Percentiles rank a stretch among this genome's conserved stretches.
These are phyloP conservation scores for Pedetes capensis DNA, from an alignment of 2,113 vertebrate genomes.

Conservation along the genomic window DNA sequence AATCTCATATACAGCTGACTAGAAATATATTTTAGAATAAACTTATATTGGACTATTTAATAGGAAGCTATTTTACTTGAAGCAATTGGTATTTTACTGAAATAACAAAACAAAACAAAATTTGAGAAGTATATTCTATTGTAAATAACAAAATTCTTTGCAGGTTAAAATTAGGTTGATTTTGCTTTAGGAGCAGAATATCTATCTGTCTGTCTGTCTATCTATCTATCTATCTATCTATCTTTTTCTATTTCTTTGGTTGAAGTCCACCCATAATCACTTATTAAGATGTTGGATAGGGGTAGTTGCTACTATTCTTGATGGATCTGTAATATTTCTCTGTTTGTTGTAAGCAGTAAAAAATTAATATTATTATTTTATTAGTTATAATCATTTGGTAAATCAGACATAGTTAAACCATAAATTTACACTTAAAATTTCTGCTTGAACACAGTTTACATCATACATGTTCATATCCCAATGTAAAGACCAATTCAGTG, in stretches of 20 bases:
- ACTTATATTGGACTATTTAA: background rate
- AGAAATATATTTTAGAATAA: background rate
- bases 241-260: background rate
- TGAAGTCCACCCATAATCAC: background rate
- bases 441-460: background rate
- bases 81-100: background rate
- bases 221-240: background rate
- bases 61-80: background rate
- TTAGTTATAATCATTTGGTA: background rate
- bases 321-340: background rate
- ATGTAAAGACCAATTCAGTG: background rate
- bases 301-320: too few species aligned
- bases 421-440: background rate
- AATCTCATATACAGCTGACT: background rate
- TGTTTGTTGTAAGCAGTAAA: background rate
- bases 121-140: background rate
- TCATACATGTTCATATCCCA: background rate
- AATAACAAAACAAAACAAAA: background rate
- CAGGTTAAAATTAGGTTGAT: background rate
- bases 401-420: background rate
- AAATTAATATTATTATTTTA: background rate
- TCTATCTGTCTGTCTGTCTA: background rate
- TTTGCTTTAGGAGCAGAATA: background rate
- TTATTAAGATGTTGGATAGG: too few species aligned
- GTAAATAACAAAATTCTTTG: background rate